Evolutionary conservation across 2,113 vertebrate species (phyloP).

Genomic region (Sarotherodon lohbergeri): DNA sequence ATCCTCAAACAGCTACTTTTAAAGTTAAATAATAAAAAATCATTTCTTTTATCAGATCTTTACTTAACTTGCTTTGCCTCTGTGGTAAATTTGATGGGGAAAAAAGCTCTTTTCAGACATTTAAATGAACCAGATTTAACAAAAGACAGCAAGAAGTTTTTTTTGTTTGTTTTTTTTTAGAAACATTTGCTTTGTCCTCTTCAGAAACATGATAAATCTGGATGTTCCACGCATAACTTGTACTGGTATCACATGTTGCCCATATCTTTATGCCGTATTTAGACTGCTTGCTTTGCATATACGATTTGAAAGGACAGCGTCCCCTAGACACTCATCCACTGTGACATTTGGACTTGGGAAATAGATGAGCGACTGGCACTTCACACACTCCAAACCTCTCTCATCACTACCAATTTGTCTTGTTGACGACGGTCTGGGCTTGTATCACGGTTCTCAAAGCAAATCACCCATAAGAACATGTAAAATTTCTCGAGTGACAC

Average conservation of each 20-base stretch:
- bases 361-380: neutral
- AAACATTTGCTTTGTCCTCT: neutral
- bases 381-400: neutral
- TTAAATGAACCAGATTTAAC: neutral
- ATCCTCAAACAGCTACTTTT: neutral
- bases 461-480: neutral
- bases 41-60: neutral
- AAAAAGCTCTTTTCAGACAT: neutral
- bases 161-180: neutral
- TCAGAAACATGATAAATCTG: neutral
- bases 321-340: neutral
- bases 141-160: neutral
- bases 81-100: neutral
- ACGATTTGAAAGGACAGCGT: neutral
- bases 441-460: neutral
- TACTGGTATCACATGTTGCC: neutral
- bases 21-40: neutral
- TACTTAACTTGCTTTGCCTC: neutral
- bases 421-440: neutral
- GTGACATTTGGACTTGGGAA: neutral
- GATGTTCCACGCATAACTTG: neutral
- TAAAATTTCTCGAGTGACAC: neutral
- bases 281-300: neutral
- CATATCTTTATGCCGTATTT: neutral
- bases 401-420: neutral